phyloP scores from a whole-genome alignment of 1,140 invertebrate species.

The Leucophenga varia region DNA sequence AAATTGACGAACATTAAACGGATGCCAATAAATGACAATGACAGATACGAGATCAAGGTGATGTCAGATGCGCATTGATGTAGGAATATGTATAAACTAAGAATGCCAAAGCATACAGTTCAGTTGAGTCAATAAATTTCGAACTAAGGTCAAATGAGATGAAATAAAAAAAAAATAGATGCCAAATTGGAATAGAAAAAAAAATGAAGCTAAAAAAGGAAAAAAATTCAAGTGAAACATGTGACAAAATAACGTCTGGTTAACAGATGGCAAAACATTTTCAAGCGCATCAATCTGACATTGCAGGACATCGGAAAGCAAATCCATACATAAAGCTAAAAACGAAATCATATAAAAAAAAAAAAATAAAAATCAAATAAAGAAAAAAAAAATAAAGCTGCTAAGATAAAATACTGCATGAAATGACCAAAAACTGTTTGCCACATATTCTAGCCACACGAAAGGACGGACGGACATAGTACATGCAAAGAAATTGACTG shows the following conservation, averaged over 20 bases:
- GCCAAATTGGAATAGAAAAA: conserved; percentile 19
- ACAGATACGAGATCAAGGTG: conserved; percentile 48
- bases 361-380: too few species aligned
- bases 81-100: too few species aligned
- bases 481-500: too few species aligned
- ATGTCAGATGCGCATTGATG: conserved; percentile 31
- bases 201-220: conserved; percentile 23
- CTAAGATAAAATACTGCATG: conserved; percentile 11
- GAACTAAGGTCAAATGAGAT: conserved; percentile 37
- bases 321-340: too few species aligned
- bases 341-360: too few species aligned
- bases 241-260: conserved; percentile 29
- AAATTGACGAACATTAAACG: conserved; percentile 44
- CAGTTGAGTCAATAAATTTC: conserved; percentile 38
- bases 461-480: too few species aligned
- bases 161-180: conserved; percentile 3
- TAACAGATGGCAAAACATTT: conserved; percentile 53
- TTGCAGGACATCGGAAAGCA: too few species aligned
- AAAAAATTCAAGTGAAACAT: conserved; percentile 37
- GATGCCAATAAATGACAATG: conserved; percentile 51
- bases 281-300: conserved; percentile 40
- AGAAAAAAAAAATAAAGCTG: conserved; percentile 46
- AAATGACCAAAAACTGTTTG: background rate
- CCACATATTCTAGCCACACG: conserved; percentile 2
- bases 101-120: too few species aligned